phyloP scores from a whole-genome alignment of 2,113 vertebrate species.

The Siniperca knerii region DNA sequence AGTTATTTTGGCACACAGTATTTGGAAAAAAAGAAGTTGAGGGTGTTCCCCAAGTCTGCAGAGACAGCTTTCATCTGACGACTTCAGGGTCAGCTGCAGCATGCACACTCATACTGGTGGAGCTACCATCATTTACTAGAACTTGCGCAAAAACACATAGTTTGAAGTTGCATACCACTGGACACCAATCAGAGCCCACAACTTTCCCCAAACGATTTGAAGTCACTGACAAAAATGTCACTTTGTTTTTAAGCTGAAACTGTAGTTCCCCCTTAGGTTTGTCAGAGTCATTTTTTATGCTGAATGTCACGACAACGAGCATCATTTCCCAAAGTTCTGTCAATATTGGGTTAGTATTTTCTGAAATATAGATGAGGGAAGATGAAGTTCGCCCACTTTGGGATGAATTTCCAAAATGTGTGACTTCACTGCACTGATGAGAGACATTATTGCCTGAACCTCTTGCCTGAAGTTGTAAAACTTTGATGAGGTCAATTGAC shows the following conservation, averaged over 20 bases:
- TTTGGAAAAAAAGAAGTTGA: conserved; percentile 30
- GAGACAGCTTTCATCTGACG: conserved; percentile 3
- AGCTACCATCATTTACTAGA: conserved; percentile 57
- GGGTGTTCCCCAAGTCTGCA: conserved; percentile 59
- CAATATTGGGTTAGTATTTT: not conserved
- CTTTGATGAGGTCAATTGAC: not conserved
- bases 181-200: conserved; percentile 35
- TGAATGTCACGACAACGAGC: not conserved
- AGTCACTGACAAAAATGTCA: not conserved
- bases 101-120: conserved; percentile 58
- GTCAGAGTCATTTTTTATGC: not conserved
- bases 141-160: conserved; percentile 41
- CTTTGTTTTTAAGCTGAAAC: not conserved
- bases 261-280: too few relatives aligned
- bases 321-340: not conserved
- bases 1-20: conserved; percentile 42
- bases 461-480: not conserved
- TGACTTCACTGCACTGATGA: not conserved
- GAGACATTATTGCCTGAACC: not conserved
- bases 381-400: not conserved
- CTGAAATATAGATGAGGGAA: not conserved
- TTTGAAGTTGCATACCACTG: conserved; percentile 28
- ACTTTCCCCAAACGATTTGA: conserved; percentile 5
- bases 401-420: not conserved
- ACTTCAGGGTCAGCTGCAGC: conserved; percentile 23